Percentiles rank a stretch among this genome's conserved stretches.
These are phyloP conservation scores for Autographa pulchrina DNA, from an alignment of 2,888 invertebrate genomes.

Conservation along the genomic window DNA sequence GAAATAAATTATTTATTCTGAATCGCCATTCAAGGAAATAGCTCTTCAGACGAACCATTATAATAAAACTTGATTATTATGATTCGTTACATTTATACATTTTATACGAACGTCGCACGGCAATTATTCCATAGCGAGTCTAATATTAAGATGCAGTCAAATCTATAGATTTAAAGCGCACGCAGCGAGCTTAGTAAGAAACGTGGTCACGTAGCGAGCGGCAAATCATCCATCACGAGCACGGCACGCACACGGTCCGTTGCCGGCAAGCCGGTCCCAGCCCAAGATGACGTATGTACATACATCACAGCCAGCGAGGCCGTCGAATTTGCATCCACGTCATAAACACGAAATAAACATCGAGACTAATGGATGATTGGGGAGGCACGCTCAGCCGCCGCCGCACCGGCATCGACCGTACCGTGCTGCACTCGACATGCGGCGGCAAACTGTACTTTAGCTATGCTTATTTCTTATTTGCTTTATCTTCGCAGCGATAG, in stretches of 20 bases:
- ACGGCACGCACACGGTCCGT: conserved; percentile 37
- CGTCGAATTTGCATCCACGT: conserved; percentile 79
- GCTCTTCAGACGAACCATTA: conserved; percentile 70
- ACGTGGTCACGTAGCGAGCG: conserved; percentile 61
- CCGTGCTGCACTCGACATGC: conserved; percentile 25
- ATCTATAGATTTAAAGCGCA: conserved; percentile 70
- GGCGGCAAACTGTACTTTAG: conserved; percentile 68
- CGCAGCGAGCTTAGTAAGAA: conserved; percentile 52
- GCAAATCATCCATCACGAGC: conserved; percentile 61
- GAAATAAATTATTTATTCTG: conserved; percentile 76
- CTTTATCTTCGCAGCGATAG: conserved; percentile 77
- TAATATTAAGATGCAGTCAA: conserved; percentile 72
- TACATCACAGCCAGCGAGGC: conserved; percentile 69
- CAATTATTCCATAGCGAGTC: conserved; percentile 70
- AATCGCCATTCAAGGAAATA: conserved; percentile 74
- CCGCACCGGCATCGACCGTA: background rate
- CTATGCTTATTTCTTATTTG: conserved; percentile 73
- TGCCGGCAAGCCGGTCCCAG: conserved; percentile 22
- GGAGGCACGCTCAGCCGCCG: conserved; percentile 40
- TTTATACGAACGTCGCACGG: conserved; percentile 67
- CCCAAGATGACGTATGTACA: conserved; percentile 62
- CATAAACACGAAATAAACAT: conserved; percentile 82
- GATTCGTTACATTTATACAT: conserved; percentile 75
- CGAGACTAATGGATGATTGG: conserved; percentile 85
- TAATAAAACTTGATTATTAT: conserved; percentile 74